Evolutionary conservation across 2,797 vertebrate species (phyloP).

Genomic region (Enteromius argenteus): DNA sequence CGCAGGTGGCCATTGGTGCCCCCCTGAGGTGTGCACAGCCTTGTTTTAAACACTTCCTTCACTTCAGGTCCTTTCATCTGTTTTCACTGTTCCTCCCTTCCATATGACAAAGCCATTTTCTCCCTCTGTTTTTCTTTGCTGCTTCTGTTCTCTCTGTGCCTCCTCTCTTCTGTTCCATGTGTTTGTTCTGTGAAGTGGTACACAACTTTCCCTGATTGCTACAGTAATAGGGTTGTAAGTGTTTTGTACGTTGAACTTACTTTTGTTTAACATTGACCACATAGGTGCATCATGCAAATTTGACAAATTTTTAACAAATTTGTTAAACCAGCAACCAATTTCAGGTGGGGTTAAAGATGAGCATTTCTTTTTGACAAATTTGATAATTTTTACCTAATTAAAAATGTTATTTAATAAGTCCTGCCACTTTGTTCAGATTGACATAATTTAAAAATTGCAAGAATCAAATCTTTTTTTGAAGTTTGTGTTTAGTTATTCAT

Average conservation of each 20-base stretch:
- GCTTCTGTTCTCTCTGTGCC: constrained; percentile 5
- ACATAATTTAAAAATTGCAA: not conserved
- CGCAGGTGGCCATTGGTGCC: constrained; percentile 42
- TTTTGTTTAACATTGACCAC: not conserved
- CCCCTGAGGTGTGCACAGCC: constrained; percentile 36
- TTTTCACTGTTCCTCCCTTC: constrained; percentile 19
- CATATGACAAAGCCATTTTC: constrained; percentile 27
- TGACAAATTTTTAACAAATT: no score
- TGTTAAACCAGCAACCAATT: not conserved
- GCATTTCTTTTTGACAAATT: not conserved
- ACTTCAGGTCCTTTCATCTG: constrained; percentile 19
- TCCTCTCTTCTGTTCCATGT: constrained; percentile 9
- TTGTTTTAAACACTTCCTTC: constrained; percentile 15
- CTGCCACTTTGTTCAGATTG: not conserved
- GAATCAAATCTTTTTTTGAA: not conserved
- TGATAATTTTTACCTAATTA: not conserved
- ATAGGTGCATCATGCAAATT: not conserved
- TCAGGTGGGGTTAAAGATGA: not conserved
- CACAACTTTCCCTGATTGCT: not conserved
- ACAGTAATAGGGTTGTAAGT: constrained; percentile 2
- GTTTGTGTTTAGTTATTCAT: not conserved
- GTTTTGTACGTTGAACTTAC: not conserved
- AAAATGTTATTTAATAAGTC: not conserved
- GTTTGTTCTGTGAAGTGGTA: constrained; percentile 23
- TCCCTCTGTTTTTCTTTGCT: constrained; percentile 5